These are phyloP conservation scores for Danionella cerebrum DNA, from an alignment of 2,113 vertebrate genomes.

Conservation along the genomic window DNA sequence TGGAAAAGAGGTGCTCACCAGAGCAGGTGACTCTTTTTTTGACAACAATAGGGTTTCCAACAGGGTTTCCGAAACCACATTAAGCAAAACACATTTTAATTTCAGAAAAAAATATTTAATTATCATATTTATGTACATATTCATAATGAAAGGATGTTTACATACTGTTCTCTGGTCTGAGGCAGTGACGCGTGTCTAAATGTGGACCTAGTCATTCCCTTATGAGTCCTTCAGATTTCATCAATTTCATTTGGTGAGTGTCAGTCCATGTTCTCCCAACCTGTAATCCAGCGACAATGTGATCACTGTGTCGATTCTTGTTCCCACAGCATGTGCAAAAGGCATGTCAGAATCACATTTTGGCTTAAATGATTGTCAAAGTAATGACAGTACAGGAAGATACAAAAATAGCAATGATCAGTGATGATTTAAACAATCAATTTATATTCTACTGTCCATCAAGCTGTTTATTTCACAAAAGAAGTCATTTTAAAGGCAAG, in stretches of 20 bases:
- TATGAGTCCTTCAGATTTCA: conserved; percentile 41
- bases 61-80: too few relatives aligned
- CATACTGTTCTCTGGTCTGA: conserved; percentile 41
- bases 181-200: conserved; percentile 44
- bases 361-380: conserved; percentile 65
- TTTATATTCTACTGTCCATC: too few relatives aligned
- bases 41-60: too few relatives aligned
- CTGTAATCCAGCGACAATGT: neutral
- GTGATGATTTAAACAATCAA: too few relatives aligned
- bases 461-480: too few relatives aligned
- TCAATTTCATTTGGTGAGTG: conserved; percentile 12
- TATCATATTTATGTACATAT: conserved; percentile 57
- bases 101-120: conserved; percentile 65
- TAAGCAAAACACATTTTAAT: neutral
- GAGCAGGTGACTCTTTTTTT: too few relatives aligned
- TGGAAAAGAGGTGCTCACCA: too few relatives aligned
- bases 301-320: conserved; percentile 39
- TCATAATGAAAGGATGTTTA: conserved; percentile 21
- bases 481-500: too few relatives aligned
- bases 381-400: conserved; percentile 48
- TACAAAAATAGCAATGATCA: conserved; percentile 6
- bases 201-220: conserved; percentile 26
- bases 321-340: conserved; percentile 51
- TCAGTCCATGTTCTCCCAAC: conserved; percentile 14
- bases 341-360: conserved; percentile 27